Evolutionary conservation across 2,888 invertebrate species (phyloP).

Genomic region (Hedychridium roseum): DNA sequence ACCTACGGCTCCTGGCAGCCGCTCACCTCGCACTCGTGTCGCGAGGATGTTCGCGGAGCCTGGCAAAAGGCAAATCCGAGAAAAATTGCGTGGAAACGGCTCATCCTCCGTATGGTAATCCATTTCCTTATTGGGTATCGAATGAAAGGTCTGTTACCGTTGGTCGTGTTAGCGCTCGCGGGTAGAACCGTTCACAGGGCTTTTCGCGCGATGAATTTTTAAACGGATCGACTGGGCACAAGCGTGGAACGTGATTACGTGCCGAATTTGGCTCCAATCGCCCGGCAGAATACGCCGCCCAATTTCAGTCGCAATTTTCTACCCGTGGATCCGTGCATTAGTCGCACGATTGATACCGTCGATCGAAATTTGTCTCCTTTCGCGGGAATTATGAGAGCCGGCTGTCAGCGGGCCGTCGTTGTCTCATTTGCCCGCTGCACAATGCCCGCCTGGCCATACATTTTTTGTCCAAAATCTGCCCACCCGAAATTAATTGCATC

Average conservation of each 20-base stretch:
- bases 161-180: background rate
- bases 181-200: slow-evolving; percentile 16
- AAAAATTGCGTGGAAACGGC: background rate
- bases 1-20: slow-evolving; percentile 11
- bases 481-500: too few species aligned
- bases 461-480: background rate
- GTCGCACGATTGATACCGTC: slow-evolving; percentile 37
- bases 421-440: slow-evolving; percentile 20
- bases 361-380: slow-evolving; percentile 35
- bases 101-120: too few species aligned
- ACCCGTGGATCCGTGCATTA: slow-evolving; percentile 26
- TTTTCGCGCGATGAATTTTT: slow-evolving; percentile 36
- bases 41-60: background rate
- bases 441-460: slow-evolving; percentile 21
- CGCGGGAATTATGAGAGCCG: slow-evolving; percentile 37
- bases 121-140: too few species aligned
- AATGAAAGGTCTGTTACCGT: background rate
- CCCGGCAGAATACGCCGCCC: slow-evolving; percentile 29
- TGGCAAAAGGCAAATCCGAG: background rate
- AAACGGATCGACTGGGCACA: slow-evolving; percentile 22
- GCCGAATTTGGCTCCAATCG: slow-evolving; percentile 44
- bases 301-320: slow-evolving; percentile 34
- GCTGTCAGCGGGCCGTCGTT: slow-evolving; percentile 19
- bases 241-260: slow-evolving; percentile 38
- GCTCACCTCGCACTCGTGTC: background rate